Evolutionary conservation across 2,888 invertebrate genomes (phyloP).

Genomic region (Diabrotica balteata): DNA sequence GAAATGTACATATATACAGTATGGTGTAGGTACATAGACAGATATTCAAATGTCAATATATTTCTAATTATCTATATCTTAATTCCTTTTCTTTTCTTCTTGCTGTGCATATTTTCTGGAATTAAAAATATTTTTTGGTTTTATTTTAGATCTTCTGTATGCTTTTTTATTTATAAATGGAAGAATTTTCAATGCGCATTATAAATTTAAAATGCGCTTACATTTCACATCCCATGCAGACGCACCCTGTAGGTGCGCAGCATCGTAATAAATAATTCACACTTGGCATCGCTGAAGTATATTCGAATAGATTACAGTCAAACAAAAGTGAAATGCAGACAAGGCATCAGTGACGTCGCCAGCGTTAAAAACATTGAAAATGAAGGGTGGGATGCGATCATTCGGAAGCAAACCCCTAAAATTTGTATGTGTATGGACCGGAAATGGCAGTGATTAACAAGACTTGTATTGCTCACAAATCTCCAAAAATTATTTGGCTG

Average conservation of each 20-base stretch:
- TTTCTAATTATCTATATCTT: too few species aligned
- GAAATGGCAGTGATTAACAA: constrained; percentile 44
- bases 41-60: too few species aligned
- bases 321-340: constrained; percentile 15
- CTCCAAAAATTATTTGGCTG: constrained; percentile 35
- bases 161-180: too few species aligned
- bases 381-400: constrained; percentile 34
- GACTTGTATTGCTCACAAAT: constrained; percentile 40
- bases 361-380: constrained; percentile 15
- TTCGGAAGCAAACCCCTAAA: constrained; percentile 39
- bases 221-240: not conserved
- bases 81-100: too few species aligned
- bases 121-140: too few species aligned
- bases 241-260: constrained; percentile 1
- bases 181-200: too few species aligned
- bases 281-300: not conserved
- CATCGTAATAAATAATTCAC: constrained; percentile 6
- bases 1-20: too few species aligned
- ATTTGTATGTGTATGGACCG: constrained; percentile 39
- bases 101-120: too few species aligned
- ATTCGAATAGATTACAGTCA: constrained; percentile 2
- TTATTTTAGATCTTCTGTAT: too few species aligned
- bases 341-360: not conserved
- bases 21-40: too few species aligned
- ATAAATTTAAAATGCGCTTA: too few species aligned